phyloP scores from a whole-genome alignment of 2,888 invertebrate genomes.

The Bursaphelenchus okinawaensis region DNA sequence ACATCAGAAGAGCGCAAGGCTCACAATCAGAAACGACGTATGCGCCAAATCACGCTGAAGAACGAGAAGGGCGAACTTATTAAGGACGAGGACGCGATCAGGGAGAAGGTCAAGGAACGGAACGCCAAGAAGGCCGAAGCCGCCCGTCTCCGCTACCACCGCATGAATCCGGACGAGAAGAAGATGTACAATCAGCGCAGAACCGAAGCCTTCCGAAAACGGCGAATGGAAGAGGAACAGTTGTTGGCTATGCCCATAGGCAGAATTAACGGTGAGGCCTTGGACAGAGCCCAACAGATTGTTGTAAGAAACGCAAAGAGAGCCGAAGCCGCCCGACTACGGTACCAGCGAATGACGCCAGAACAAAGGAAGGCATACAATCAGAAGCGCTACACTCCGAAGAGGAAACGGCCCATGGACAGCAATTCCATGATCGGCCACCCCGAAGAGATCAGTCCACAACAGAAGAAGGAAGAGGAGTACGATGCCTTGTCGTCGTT shows the following conservation, averaged over 20 bases:
- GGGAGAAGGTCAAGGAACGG: constrained; percentile 46
- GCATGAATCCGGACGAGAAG: constrained; percentile 44
- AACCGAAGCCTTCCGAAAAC: constrained; percentile 51
- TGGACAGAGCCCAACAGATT: constrained; percentile 55
- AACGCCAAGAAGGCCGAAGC: constrained; percentile 56
- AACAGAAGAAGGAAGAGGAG: constrained; percentile 35
- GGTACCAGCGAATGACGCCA: constrained; percentile 55
- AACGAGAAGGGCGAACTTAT: constrained; percentile 34
- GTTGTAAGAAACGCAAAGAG: constrained; percentile 54
- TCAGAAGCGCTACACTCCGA: constrained; percentile 56
- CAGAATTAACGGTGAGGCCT: constrained; percentile 52
- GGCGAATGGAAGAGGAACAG: constrained; percentile 54
- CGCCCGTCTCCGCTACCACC: constrained; percentile 37
- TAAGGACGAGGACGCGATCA: constrained; percentile 46
- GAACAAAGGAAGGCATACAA: constrained; percentile 54
- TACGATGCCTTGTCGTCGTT: constrained; percentile 47
- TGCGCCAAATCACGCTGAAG: constrained; percentile 49
- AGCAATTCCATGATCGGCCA: not conserved
- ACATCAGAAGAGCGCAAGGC: constrained; percentile 40
- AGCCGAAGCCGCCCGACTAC: constrained; percentile 50
- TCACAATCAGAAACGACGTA: constrained; percentile 49
- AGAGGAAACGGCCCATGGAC: constrained; percentile 36
- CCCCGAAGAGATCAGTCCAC: not conserved
- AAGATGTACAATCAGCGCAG: constrained; percentile 52
- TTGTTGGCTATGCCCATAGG: constrained; percentile 55